These are phyloP conservation scores for Clepsis dumicolana DNA, from an alignment of 2,888 invertebrate genomes.

Conservation along the genomic window DNA sequence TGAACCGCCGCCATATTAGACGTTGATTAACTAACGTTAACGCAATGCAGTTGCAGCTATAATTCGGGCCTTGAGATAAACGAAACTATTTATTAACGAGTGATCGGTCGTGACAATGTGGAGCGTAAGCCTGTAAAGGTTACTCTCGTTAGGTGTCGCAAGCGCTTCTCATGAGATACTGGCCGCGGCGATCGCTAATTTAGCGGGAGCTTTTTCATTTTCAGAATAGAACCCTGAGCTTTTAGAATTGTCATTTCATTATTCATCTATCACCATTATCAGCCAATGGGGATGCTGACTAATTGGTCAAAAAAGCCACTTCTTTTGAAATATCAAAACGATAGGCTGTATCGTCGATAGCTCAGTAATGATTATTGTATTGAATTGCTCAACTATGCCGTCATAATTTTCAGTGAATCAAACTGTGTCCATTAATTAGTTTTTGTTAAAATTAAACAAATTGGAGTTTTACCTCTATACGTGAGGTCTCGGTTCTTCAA, in stretches of 20 bases:
- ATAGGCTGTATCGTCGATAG: too few relatives aligned
- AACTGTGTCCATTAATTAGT: too few relatives aligned
- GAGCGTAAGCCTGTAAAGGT: conserved; percentile 78
- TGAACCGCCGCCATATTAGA: conserved; percentile 19
- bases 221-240: conserved; percentile 13
- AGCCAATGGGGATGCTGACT: too few relatives aligned
- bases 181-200: conserved; percentile 48
- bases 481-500: too few relatives aligned
- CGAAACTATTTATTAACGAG: conserved; percentile 74
- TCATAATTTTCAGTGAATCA: too few relatives aligned
- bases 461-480: too few relatives aligned
- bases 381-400: too few relatives aligned
- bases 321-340: too few relatives aligned
- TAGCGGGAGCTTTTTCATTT: conserved; percentile 6
- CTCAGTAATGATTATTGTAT: too few relatives aligned
- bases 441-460: too few relatives aligned
- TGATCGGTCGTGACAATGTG: conserved; percentile 81
- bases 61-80: conserved; percentile 67
- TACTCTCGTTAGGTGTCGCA: conserved; percentile 83
- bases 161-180: conserved; percentile 66
- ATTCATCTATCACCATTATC: neutral
- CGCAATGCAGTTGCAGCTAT: conserved; percentile 58
- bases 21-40: conserved; percentile 50
- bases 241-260: conserved; percentile 14
- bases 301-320: too few relatives aligned